A percentile compares a stretch with the other conserved stretches of the same genome.
Conservation (phyloP, 1,140 invertebrate species). For the Akabosia matsudoensis region DNA sequence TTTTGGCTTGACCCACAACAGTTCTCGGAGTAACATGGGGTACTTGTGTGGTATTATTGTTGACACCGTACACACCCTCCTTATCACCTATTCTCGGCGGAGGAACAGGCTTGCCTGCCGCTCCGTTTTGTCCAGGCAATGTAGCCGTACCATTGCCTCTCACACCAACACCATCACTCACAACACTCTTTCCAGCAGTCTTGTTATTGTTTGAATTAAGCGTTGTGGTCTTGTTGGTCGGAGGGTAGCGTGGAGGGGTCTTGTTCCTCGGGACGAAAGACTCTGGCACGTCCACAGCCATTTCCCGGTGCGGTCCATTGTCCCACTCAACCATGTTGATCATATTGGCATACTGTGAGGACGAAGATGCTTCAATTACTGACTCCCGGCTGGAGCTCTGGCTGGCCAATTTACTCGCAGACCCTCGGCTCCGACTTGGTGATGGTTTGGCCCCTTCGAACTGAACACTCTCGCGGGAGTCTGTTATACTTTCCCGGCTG, state of each 20-base stretch:
- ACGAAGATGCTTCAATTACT: slow-evolving; percentile 37
- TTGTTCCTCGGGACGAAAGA: slow-evolving; percentile 87
- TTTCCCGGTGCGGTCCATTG: slow-evolving; percentile 80
- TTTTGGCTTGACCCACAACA: slow-evolving; percentile 36
- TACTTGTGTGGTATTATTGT: slow-evolving; percentile 52
- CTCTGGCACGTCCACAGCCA: slow-evolving; percentile 97
- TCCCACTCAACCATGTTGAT: slow-evolving; percentile 52
- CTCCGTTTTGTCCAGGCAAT: slow-evolving; percentile 45
- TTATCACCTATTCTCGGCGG: slow-evolving; percentile 68
- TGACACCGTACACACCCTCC: slow-evolving; percentile 53
- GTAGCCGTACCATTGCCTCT: slow-evolving; percentile 37
- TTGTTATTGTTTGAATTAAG: slow-evolving; percentile 49
- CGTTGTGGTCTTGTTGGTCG: slow-evolving; percentile 56
- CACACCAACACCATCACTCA: slow-evolving; percentile 33
- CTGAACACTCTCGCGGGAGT: slow-evolving; percentile 35
- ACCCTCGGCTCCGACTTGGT: slow-evolving; percentile 15
- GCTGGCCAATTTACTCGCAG: slow-evolving; percentile 28
- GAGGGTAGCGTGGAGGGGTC: slow-evolving; percentile 85
- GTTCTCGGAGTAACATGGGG: slow-evolving; percentile 61
- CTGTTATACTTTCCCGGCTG: slow-evolving; percentile 38
- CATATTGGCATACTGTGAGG: slow-evolving; percentile 48
- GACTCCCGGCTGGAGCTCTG: slow-evolving; percentile 45
- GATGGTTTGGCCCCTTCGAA: slow-evolving; percentile 27
- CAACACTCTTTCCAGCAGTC: slow-evolving; percentile 46
- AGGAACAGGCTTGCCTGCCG: slow-evolving; percentile 62